Conservation (phyloP, 1,140 invertebrate genomes). For the Drosophila eugracilis region DNA sequence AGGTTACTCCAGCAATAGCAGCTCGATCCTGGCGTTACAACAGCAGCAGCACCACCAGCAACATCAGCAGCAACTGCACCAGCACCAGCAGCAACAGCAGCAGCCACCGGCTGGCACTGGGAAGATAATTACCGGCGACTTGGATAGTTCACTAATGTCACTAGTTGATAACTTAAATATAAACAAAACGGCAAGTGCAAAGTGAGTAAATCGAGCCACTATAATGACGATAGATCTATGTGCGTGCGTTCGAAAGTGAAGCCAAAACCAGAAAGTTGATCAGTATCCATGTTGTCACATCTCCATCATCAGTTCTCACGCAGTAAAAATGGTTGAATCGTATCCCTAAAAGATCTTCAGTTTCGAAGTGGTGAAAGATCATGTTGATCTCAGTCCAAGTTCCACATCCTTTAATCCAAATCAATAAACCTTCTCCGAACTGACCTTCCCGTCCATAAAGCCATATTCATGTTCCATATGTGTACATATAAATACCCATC, state of each 20-base stretch:
- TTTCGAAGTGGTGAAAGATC: neutral
- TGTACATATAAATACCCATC: slow-evolving; percentile 58
- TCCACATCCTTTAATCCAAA: slow-evolving; percentile 15
- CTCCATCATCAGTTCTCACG: slow-evolving; percentile 11
- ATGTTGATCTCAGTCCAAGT: slow-evolving; percentile 7
- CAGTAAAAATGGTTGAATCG: slow-evolving; percentile 17
- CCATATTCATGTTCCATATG: slow-evolving; percentile 63
- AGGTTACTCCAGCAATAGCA: slow-evolving; percentile 80
- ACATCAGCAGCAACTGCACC: slow-evolving; percentile 70
- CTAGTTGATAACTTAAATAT: slow-evolving; percentile 96
- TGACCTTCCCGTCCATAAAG: slow-evolving; percentile 1
- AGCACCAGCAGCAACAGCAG: slow-evolving; percentile 85
- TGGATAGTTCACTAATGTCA: slow-evolving; percentile 95
- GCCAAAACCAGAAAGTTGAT: slow-evolving; percentile 12
- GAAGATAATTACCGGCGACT: slow-evolving; percentile 94
- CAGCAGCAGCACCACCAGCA: slow-evolving; percentile 80
- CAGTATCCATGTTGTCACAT: slow-evolving; percentile 28
- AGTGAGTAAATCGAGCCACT: slow-evolving; percentile 87
- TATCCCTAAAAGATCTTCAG: neutral
- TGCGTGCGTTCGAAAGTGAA: slow-evolving; percentile 51
- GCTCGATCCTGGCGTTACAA: slow-evolving; percentile 77
- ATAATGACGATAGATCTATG: slow-evolving; percentile 31
- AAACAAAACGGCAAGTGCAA: slow-evolving; percentile 90
- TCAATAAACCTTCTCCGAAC: slow-evolving; percentile 5
- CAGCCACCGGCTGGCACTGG: slow-evolving; percentile 85